phyloP scores from a whole-genome alignment of 2,113 vertebrate species.

The Hydrochoerus hydrochaeris region DNA sequence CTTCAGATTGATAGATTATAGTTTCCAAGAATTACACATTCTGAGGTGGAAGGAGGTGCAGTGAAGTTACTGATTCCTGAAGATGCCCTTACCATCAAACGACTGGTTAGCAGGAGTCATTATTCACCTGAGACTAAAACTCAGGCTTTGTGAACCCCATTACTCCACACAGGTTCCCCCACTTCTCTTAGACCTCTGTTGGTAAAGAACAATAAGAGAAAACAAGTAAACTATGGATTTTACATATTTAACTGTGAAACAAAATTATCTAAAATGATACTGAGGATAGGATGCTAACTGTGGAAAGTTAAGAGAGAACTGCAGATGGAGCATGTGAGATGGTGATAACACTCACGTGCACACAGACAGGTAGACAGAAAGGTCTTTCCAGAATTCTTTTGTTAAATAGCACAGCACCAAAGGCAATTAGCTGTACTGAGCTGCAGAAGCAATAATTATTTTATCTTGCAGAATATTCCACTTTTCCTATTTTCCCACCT shows the following conservation, averaged over 20 bases:
- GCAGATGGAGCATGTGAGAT: background rate
- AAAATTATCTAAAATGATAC: background rate
- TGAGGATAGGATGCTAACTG: background rate
- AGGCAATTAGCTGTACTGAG: conserved; percentile 19
- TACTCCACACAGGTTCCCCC: rapidly evolving
- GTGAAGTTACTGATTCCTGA: background rate
- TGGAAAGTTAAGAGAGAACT: background rate
- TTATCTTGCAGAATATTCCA: conserved; percentile 58
- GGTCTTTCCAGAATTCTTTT: background rate
- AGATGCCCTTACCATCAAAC: rapidly evolving
- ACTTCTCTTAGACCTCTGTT: background rate
- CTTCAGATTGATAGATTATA: background rate
- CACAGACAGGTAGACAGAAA: rapidly evolving
- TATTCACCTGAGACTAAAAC: background rate
- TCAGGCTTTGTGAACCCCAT: background rate
- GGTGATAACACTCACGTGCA: background rate
- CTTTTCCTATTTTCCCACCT: conserved; percentile 46
- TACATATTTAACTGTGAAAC: background rate
- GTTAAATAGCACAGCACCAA: background rate
- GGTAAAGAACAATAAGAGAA: background rate
- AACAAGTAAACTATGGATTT: background rate
- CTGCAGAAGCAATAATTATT: conserved; percentile 49
- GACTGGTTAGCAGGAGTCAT: too few species aligned
- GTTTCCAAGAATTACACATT: background rate
- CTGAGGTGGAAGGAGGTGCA: rapidly evolving